Base-by-base conservation (phyloP, 2,113 vertebrate species). In the Ranitomeya variabilis region DNA sequence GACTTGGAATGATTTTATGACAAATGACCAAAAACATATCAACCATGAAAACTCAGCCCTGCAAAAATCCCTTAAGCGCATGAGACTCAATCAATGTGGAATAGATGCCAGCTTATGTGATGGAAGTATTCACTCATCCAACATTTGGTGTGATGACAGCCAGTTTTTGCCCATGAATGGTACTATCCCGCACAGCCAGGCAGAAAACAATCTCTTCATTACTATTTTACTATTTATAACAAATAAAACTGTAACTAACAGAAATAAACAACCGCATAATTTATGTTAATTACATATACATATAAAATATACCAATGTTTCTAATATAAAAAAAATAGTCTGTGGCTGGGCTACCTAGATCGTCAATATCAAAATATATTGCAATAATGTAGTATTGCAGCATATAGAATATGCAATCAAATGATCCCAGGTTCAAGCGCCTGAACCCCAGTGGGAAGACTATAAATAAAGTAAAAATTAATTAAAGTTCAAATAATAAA, bases 1-100 rank as follows among this genome's bases (percentile, higher is more conserved):
- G 92, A 0, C 90, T 85, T 89, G 91, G 90, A 93, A 94, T 94
- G 91, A 94, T 94, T 94, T 94, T 92, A 93, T 95, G 93, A 96
- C 94, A 95, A 95, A 95, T 91, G 92, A 94, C 94, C 90, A 69
- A 92, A 92, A 94, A 6, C 87, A 78, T 92, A 94, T 93, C 94
- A 95, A 92, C 92, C 87, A 90, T 91, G 91, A 93, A 93, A 95
- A 79, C 81, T 90, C 91, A 92, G 92, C 91, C 91, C 89, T 37
- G 87, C 64, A 89, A 89, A 80, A 91, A 76, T 92, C 94, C 94
- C 94, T 84, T 83, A 89, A 92, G 93, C 92, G 77, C 93, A 89
- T 84, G 91, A 89, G 95, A 90, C 93, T 95, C 94, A 90, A 94
- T 95, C 94, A 93, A 89, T 87, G 91, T 37, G 86, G 90, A 91